Evolutionary conservation across 2,797 vertebrate species (phyloP).

Genomic region (Hipposideros larvatus): DNA sequence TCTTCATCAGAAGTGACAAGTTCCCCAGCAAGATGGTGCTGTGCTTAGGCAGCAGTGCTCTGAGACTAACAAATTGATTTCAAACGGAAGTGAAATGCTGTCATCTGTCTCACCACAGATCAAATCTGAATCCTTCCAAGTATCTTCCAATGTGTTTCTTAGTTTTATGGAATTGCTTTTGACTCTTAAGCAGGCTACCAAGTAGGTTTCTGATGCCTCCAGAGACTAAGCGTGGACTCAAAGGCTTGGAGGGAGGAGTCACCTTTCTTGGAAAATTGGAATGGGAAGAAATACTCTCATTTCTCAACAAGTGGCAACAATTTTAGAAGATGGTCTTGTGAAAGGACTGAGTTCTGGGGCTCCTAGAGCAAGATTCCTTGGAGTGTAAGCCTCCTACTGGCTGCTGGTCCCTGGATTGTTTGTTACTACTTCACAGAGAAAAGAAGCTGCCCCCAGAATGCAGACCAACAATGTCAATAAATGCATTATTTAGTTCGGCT

Average conservation of each 20-base stretch:
- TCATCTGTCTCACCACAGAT: background rate
- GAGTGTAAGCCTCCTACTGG: background rate
- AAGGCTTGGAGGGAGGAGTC: background rate
- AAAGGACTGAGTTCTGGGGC: background rate
- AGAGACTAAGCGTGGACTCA: background rate
- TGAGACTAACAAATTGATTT: slow-evolving; percentile 35
- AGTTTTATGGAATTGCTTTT: background rate
- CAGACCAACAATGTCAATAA: background rate
- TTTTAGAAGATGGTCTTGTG: background rate
- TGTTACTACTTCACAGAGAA: background rate
- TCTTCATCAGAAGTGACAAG: background rate
- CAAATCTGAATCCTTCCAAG: background rate
- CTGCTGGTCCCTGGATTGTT: background rate
- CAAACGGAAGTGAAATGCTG: slow-evolving; percentile 9
- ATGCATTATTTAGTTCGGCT: background rate
- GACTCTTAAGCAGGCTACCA: background rate
- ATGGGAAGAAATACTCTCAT: background rate
- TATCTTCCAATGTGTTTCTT: background rate
- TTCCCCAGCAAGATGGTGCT: background rate
- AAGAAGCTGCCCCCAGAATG: background rate
- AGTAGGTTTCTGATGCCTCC: slow-evolving; percentile 4
- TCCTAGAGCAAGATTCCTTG: background rate
- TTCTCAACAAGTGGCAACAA: background rate
- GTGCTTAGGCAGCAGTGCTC: background rate
- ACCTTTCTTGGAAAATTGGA: background rate